Evolutionary conservation across 2,888 invertebrate genomes (phyloP).

Genomic region (Synergus japonicus): DNA sequence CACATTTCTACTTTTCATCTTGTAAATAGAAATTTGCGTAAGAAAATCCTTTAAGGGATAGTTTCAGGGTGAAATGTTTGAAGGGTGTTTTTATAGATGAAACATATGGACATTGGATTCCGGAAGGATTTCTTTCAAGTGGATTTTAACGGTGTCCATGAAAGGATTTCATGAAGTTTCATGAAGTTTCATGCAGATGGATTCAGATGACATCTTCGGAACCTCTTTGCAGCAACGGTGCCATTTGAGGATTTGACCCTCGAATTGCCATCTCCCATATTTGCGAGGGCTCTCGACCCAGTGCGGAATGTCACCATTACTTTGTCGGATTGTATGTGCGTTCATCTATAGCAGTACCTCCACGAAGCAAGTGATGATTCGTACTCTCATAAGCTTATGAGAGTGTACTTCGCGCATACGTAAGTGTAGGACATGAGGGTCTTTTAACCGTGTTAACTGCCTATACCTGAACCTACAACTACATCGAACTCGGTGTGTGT

Average conservation of each 20-base stretch:
- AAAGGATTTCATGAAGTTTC: no score
- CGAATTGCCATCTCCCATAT: slow-evolving; percentile 32
- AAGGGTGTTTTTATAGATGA: no score
- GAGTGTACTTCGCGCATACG: slow-evolving; percentile 40
- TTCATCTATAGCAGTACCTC: slow-evolving; percentile 39
- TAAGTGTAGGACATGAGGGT: slow-evolving; percentile 58
- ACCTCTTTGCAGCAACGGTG: neutral
- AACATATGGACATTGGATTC: no score
- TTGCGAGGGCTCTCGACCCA: slow-evolving; percentile 32
- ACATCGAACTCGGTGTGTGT: slow-evolving; percentile 45
- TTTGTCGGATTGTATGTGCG: slow-evolving; percentile 31
- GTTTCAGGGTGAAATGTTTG: no score
- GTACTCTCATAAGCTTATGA: slow-evolving; percentile 36
- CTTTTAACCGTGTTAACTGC: slow-evolving; percentile 70
- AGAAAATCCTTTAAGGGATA: no score
- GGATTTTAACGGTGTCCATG: no score
- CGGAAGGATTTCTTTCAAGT: no score
- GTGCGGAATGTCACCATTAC: slow-evolving; percentile 38
- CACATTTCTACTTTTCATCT: no score
- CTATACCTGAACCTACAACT: slow-evolving; percentile 57
- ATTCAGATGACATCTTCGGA: neutral
- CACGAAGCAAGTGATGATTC: slow-evolving; percentile 34
- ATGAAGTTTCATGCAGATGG: no score
- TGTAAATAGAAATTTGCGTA: no score
- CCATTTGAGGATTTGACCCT: slow-evolving; percentile 33